Evolutionary conservation across 2,888 invertebrate species (phyloP).

Genomic region (Hirtodrosophila alboralis): DNA sequence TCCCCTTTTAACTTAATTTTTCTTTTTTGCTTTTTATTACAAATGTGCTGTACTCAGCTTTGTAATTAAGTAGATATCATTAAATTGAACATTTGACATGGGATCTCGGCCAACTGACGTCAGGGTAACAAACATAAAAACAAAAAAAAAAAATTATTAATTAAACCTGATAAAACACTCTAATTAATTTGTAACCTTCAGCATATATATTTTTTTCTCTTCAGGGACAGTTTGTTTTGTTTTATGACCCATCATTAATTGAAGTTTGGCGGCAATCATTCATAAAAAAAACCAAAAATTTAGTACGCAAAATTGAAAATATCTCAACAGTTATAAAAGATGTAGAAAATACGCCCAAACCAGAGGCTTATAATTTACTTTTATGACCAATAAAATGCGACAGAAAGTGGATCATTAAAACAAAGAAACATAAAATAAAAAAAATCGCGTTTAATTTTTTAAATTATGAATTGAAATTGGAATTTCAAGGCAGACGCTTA

Average conservation of each 20-base stretch:
- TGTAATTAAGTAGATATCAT: constrained; percentile 42
- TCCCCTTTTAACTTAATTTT: not conserved
- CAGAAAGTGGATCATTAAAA: constrained; percentile 38
- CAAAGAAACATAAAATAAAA: constrained; percentile 15
- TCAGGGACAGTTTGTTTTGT: constrained; percentile 21
- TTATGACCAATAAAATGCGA: constrained; percentile 60
- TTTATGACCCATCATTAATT: constrained; percentile 47
- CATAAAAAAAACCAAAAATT: constrained; percentile 13
- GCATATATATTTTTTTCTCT: constrained; percentile 10
- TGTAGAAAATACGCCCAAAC: constrained; percentile 14
- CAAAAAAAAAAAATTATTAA: constrained; percentile 31
- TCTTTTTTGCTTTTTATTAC: not conserved
- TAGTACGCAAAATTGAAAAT: constrained; percentile 24
- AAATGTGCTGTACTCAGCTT: constrained; percentile 2
- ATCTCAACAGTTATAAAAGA: constrained; percentile 2
- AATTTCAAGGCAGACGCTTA: constrained; percentile 42
- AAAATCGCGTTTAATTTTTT: constrained; percentile 50
- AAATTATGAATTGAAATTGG: constrained; percentile 57
- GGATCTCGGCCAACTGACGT: constrained; percentile 46
- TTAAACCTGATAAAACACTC: constrained; percentile 56
- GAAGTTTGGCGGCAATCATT: constrained; percentile 41
- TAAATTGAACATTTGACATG: constrained; percentile 47
- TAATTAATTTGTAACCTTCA: constrained; percentile 58
- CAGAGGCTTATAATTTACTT: constrained; percentile 45
- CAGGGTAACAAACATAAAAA: constrained; percentile 11